These are phyloP conservation scores for Elysia chlorotica DNA, from an alignment of 1,140 invertebrate genomes.

Conservation along the genomic window DNA sequence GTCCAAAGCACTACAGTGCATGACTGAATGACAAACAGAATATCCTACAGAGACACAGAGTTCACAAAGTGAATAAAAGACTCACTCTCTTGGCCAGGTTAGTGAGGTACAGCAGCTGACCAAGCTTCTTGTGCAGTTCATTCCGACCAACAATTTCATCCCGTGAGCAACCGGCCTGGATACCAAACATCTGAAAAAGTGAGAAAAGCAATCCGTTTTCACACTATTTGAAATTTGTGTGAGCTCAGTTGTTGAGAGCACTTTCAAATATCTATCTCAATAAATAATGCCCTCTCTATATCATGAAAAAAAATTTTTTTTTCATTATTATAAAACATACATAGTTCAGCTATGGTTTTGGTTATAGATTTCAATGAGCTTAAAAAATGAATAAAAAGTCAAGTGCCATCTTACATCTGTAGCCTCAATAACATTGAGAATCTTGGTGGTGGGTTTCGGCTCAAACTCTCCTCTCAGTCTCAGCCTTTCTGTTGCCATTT, in stretches of 20 bases:
- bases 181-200: constrained; percentile 34
- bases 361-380: background rate
- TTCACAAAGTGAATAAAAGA: too few relatives aligned
- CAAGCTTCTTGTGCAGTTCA: constrained; percentile 63
- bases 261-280: too few relatives aligned
- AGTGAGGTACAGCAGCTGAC: constrained; percentile 66
- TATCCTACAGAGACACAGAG: too few relatives aligned
- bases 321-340: too few relatives aligned
- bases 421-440: constrained; percentile 58
- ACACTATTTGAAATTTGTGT: too few relatives aligned
- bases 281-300: too few relatives aligned
- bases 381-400: background rate
- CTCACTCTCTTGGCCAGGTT: too few relatives aligned
- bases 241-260: too few relatives aligned
- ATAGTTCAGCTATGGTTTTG: background rate
- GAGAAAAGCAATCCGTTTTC: background rate
- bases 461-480: constrained; percentile 65
- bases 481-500: constrained; percentile 75
- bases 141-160: constrained; percentile 55
- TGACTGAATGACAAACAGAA: too few relatives aligned
- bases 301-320: too few relatives aligned
- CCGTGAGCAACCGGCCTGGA: too few relatives aligned
- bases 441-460: constrained; percentile 43
- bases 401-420: constrained; percentile 66
- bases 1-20: too few relatives aligned